Conservation (phyloP, 2,113 vertebrate genomes). For the Antechinus flavipes region DNA sequence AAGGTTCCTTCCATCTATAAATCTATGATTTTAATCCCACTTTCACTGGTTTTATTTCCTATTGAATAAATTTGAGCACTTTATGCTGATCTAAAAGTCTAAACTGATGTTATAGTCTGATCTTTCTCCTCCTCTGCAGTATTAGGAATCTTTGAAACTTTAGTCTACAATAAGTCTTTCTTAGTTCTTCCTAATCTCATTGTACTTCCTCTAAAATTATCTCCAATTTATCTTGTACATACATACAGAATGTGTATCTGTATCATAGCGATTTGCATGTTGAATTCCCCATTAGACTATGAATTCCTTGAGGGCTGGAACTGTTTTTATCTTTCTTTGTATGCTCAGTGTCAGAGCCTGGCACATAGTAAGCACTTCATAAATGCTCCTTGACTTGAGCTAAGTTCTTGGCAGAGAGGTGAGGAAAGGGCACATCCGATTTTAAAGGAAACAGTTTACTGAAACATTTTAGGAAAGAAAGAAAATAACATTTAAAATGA, state of each 20-base stretch:
- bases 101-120: not conserved
- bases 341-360: not conserved
- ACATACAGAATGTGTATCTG: too few relatives aligned
- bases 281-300: not conserved
- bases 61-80: not conserved
- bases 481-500: not conserved
- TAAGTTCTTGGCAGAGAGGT: not conserved
- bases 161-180: not conserved
- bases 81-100: not conserved
- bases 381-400: not conserved
- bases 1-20: not conserved
- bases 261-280: not conserved
- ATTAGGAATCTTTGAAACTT: not conserved
- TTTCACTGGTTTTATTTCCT: not conserved
- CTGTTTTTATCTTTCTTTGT: not conserved
- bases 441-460: constrained; percentile 27
- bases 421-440: not conserved
- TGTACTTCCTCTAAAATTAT: not conserved
- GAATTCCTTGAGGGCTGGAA: not conserved
- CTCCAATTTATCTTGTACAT: not conserved
- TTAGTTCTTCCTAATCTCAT: not conserved
- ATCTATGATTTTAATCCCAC: not conserved
- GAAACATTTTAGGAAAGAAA: not conserved
- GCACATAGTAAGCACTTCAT: not conserved
- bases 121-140: not conserved